A percentile compares a stretch with the other conserved stretches of the same genome.
Conservation (phyloP, 2,113 vertebrate species). For the Trematocara macrostoma region DNA sequence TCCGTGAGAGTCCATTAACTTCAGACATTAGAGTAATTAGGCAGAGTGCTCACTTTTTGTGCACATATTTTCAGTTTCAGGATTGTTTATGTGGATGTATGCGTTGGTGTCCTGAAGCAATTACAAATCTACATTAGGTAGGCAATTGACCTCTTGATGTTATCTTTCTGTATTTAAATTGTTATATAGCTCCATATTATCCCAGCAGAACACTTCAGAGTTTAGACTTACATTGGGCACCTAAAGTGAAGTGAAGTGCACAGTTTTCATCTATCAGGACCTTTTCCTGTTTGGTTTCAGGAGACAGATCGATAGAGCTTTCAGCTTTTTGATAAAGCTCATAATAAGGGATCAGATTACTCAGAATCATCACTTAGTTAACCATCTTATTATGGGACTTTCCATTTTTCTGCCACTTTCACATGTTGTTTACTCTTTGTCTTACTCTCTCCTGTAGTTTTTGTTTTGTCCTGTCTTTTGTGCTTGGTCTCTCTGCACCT, state of each 20-base stretch:
- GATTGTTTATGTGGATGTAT: slow-evolving; percentile 14
- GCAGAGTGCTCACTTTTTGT: slow-evolving; percentile 34
- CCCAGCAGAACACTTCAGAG: not conserved
- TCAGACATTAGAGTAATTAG: slow-evolving; percentile 57
- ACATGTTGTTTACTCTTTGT: not conserved
- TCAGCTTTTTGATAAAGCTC: not conserved
- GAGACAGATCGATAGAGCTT: not conserved
- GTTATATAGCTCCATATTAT: not conserved
- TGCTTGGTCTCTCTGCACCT: not conserved
- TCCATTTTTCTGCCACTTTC: not conserved
- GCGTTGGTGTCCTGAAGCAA: not conserved
- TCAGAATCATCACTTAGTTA: not conserved
- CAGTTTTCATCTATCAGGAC: not conserved
- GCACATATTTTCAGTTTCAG: not conserved
- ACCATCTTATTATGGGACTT: not conserved
- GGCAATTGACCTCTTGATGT: not conserved
- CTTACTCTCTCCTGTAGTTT: not conserved
- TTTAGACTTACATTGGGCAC: not conserved
- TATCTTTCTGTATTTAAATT: slow-evolving; percentile 5
- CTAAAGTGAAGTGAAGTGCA: not conserved
- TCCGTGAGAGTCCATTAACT: slow-evolving; percentile 59
- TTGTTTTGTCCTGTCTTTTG: not conserved
- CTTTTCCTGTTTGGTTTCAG: not conserved
- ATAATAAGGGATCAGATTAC: not conserved
- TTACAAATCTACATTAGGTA: not conserved